Conservation (phyloP, 2,888 invertebrate genomes). For the Callimorpha dominula region DNA sequence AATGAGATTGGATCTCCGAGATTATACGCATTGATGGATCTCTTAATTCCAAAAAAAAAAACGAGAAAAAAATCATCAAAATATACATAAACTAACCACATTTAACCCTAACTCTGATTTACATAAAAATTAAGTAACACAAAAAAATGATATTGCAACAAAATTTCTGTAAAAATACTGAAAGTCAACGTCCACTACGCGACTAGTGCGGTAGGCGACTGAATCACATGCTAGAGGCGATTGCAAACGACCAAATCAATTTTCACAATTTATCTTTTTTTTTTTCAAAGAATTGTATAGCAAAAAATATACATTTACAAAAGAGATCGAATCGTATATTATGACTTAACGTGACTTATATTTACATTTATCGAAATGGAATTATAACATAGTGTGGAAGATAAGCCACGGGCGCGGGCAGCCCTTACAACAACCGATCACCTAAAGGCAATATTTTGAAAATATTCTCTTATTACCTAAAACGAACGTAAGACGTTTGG, state of each 20-base stretch:
- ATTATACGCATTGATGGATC: constrained; percentile 79
- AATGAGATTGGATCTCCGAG: constrained; percentile 85
- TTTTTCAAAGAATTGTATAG: constrained; percentile 71
- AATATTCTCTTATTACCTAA: constrained; percentile 83
- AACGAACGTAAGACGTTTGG: constrained; percentile 87
- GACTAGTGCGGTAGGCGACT: constrained; percentile 46
- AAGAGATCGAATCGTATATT: constrained; percentile 85
- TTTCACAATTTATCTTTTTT: constrained; percentile 49
- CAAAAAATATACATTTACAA: constrained; percentile 86
- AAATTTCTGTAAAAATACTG: constrained; percentile 70
- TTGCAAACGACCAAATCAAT: constrained; percentile 58
- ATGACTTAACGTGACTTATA: constrained; percentile 85
- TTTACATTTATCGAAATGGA: constrained; percentile 86
- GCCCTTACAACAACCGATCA: constrained; percentile 69
- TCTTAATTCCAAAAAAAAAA: constrained; percentile 65
- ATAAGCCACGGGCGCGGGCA: constrained; percentile 68
- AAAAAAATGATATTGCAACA: constrained; percentile 82
- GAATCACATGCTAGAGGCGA: constrained; percentile 62
- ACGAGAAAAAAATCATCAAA: constrained; percentile 68
- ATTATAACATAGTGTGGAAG: constrained; percentile 84
- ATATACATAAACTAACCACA: constrained; percentile 82
- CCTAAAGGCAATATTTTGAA: constrained; percentile 86
- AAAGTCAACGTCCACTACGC: constrained; percentile 60
- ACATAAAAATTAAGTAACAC: constrained; percentile 83
- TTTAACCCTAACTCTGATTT: constrained; percentile 79